A percentile compares a stretch with the other conserved stretches of the same genome.
These are phyloP conservation scores for Dyspetes luteomarginatus DNA, from an alignment of 2,888 invertebrate genomes.

Conservation along the genomic window DNA sequence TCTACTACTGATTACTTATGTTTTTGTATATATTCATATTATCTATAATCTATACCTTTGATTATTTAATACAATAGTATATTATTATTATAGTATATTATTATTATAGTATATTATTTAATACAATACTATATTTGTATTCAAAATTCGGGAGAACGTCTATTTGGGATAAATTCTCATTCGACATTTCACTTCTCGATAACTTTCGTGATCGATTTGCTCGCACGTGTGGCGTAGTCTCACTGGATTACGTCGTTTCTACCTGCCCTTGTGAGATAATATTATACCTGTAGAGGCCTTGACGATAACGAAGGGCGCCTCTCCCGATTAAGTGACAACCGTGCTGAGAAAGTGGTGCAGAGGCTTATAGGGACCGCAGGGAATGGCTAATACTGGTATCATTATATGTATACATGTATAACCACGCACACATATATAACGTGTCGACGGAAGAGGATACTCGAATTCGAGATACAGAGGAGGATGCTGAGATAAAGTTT, in stretches of 20 bases:
- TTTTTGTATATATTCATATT: background rate
- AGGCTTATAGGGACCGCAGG: background rate
- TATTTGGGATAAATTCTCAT: conserved; percentile 9
- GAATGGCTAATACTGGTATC: background rate
- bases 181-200: conserved; percentile 7
- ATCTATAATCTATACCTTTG: background rate
- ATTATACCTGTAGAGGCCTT: conserved; percentile 11
- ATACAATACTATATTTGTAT: background rate
- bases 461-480: conserved; percentile 19
- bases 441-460: background rate
- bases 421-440: background rate
- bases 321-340: conserved; percentile 40
- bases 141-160: background rate
- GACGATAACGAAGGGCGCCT: conserved; percentile 33
- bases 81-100: background rate
- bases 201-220: conserved; percentile 22
- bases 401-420: background rate
- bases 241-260: conserved; percentile 46
- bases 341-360: conserved; percentile 1
- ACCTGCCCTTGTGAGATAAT: conserved; percentile 6
- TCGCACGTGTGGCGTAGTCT: conserved; percentile 33
- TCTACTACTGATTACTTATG: background rate
- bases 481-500: conserved; percentile 52
- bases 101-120: background rate
- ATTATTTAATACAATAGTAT: background rate